Evolutionary conservation across 2,797 vertebrate genomes (phyloP), one percentile per base, ranked within the genome.

Genomic region (Crocodylus rhombifer): DNA sequence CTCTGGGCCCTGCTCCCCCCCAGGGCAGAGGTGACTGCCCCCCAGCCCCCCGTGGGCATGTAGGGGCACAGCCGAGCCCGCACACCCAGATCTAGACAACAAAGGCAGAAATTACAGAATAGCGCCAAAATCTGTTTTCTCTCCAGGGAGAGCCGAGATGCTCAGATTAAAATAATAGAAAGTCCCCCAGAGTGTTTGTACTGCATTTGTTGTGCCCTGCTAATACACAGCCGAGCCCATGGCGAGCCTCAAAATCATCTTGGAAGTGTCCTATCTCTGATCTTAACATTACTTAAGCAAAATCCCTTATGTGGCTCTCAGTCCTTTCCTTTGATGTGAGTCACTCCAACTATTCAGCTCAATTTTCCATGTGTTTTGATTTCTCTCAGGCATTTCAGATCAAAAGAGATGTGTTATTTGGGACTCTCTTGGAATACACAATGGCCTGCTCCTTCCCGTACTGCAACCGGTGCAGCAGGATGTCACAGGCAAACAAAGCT

Each of bases 121-220:
- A 51, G 42, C 42, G 10, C 42, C 42, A 51, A 51, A 51, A 51
- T 51, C 42, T 51, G 42, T 51, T 51, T 51, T 51, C 42, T 51
- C 42, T 51, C 42, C 42, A 51, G 10, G 42, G 6, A 51, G 42
- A 51, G 42, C 42, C 42, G 42, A 51, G 42, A 51, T 51, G 42
- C 42, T 51, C 9, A 51, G 42, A 51, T 51, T 51, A 51, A 51
- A 42, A 42, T 42, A 42, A 42, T 42, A 42, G 42, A 42, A 51
- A 51, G 42, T 51, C 42, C 71, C 83, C 85, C 75, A 74, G 9
- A 83, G 14, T 69, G 75, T 63, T 92, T 87, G 2, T 77, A 83
- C 86, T 80, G 0, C 30, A 87, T 33, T 91, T 61, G 8, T 26
- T 4, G 42, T 78, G 56, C 73, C 67, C 51, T 6, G 36, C 65